Percentiles rank a stretch among this genome's conserved stretches.
Conservation (phyloP, 2,888 invertebrate species). For the Mellilla xanthometata region DNA sequence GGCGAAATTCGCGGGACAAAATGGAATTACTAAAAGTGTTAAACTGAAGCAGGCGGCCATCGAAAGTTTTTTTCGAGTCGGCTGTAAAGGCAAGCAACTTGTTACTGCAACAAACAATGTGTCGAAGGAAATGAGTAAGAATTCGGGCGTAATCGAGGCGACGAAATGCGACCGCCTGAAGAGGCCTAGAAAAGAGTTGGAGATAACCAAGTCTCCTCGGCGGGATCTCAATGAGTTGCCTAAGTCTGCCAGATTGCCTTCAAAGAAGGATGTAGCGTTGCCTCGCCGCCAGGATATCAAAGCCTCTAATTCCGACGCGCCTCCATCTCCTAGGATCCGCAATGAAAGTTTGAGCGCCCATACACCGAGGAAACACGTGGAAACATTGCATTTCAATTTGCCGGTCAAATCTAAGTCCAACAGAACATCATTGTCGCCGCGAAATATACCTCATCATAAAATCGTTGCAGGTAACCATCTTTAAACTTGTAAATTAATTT, state of each 20-base stretch:
- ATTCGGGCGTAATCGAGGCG: conserved; percentile 51
- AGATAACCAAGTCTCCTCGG: not conserved
- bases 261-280: conserved; percentile 33
- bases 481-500: not conserved
- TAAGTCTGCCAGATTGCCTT: conserved; percentile 36
- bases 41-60: conserved; percentile 59
- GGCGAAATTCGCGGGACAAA: conserved; percentile 40
- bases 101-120: conserved; percentile 32
- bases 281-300: not conserved
- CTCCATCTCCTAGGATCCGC: conserved; percentile 40
- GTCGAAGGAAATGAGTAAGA: conserved; percentile 65
- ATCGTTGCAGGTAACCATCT: conserved; percentile 70
- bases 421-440: conserved; percentile 42
- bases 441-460: conserved; percentile 62
- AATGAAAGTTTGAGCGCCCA: conserved; percentile 43
- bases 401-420: conserved; percentile 52
- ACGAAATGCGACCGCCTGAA: conserved; percentile 51
- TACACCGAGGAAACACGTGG: conserved; percentile 52
- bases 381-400: conserved; percentile 53
- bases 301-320: conserved; percentile 42
- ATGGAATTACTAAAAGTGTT: conserved; percentile 45
- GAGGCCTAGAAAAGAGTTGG: conserved; percentile 32
- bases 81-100: conserved; percentile 6
- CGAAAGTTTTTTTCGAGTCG: conserved; percentile 48
- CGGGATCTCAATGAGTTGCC: conserved; percentile 44